A percentile compares a stretch with the other conserved stretches of the same genome.
Evolutionary conservation across 2,888 invertebrate species (phyloP).

Genomic region (Morpho helenor): DNA sequence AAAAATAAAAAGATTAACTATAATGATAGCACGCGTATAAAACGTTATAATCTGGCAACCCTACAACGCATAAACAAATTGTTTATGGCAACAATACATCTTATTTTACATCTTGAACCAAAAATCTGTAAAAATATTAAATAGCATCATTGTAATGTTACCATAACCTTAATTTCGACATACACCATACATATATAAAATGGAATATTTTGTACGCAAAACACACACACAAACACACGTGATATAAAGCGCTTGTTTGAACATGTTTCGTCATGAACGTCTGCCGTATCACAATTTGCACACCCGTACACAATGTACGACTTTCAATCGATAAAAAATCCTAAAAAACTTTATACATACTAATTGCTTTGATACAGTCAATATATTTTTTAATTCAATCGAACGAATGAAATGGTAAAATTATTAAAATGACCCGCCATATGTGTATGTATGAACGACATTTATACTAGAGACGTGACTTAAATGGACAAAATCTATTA

Average conservation of each 20-base stretch:
- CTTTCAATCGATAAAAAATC: constrained; percentile 8
- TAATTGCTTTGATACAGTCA: constrained; percentile 2
- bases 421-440: no score
- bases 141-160: not conserved
- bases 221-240: constrained; percentile 33
- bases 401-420: no score
- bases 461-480: no score
- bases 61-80: not conserved
- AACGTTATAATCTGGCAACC: constrained; percentile 5
- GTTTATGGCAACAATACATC: not conserved
- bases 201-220: constrained; percentile 53
- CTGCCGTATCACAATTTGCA: constrained; percentile 13
- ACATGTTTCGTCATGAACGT: constrained; percentile 19
- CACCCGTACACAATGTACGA: constrained; percentile 1
- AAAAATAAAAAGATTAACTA: constrained; percentile 25
- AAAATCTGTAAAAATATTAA: not conserved
- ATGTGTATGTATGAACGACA: no score
- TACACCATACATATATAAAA: constrained; percentile 34
- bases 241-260: constrained; percentile 31
- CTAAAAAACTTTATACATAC: constrained; percentile 7
- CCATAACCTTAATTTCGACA: constrained; percentile 10
- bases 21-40: constrained; percentile 7
- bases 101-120: no score
- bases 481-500: no score
- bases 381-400: not conserved